A percentile compares a stretch with the other conserved stretches of the same genome.
phyloP scores from a whole-genome alignment of 2,113 vertebrate genomes.

The Cryptoleucopteryx plumbea region DNA sequence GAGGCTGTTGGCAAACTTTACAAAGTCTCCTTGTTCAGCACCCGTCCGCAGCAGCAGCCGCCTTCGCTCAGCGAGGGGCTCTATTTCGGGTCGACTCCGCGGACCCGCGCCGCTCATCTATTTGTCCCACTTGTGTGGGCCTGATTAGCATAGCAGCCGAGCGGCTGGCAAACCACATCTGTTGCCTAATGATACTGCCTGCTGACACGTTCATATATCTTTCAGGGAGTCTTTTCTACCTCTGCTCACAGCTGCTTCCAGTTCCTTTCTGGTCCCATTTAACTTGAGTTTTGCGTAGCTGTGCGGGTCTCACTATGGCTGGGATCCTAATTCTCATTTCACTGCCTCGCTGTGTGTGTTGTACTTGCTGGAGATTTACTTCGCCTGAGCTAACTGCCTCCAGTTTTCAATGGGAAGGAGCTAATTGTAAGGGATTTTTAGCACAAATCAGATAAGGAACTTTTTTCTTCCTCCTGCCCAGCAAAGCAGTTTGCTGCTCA shows the following conservation, averaged over 20 bases:
- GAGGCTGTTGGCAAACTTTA: background rate
- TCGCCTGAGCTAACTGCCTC: background rate
- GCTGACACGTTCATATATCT: background rate
- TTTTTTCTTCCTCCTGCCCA: background rate
- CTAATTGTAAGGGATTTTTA: background rate
- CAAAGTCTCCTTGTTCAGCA: background rate
- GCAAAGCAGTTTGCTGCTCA: background rate
- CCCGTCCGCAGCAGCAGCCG: background rate
- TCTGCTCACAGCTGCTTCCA: background rate
- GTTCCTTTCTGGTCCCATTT: background rate
- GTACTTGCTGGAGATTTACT: background rate
- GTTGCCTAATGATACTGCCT: background rate
- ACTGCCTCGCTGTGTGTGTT: background rate
- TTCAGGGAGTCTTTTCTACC: background rate
- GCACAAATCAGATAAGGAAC: background rate
- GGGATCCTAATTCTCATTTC: background rate
- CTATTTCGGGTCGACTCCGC: fast-evolving
- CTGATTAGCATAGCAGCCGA: background rate
- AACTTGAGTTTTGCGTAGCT: background rate
- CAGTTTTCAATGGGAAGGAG: background rate
- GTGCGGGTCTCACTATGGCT: background rate
- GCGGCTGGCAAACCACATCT: background rate
- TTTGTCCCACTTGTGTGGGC: background rate
- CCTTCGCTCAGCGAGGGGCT: fast-evolving
- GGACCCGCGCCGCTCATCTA: background rate